Conservation (phyloP, 2,888 invertebrate species). For the Xiphydria camelus region DNA sequence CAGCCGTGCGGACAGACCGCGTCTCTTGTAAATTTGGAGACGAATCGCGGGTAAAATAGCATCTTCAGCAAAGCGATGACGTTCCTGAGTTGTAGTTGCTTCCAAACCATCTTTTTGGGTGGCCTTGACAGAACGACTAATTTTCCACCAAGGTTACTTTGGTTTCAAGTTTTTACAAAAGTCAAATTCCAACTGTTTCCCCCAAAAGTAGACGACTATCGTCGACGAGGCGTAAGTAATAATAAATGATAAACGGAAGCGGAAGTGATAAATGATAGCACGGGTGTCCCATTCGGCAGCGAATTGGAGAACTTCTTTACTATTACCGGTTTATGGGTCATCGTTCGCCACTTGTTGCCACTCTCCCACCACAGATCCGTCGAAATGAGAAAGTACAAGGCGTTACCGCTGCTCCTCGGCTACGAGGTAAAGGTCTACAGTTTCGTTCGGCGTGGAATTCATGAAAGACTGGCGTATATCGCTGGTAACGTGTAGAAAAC, state of each 20-base stretch:
- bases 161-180: conserved; percentile 1
- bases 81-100: conserved; percentile 15
- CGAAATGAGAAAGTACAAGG: conserved; percentile 44
- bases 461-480: conserved; percentile 3
- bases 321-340: conserved; percentile 3
- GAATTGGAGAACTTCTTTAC: no score
- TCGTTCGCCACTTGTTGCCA: conserved; percentile 14
- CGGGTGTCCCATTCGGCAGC: no score
- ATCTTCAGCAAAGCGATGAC: conserved; percentile 19
- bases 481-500: conserved; percentile 3
- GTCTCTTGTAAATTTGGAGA: conserved; percentile 23
- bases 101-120: conserved; percentile 25
- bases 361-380: conserved; percentile 25
- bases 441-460: conserved; percentile 25
- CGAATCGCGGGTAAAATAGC: conserved; percentile 20
- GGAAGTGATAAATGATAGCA: no score
- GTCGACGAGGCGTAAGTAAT: no score
- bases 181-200: neutral
- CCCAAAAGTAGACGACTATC: neutral
- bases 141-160: conserved; percentile 15
- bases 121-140: conserved; percentile 9
- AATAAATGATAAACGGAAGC: no score
- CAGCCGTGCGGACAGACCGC: conserved; percentile 19
- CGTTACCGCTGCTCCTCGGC: conserved; percentile 27
- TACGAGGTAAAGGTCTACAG: conserved; percentile 22